Evolutionary conservation across 2,888 invertebrate genomes (phyloP).

Genomic region (Meloe dianella): DNA sequence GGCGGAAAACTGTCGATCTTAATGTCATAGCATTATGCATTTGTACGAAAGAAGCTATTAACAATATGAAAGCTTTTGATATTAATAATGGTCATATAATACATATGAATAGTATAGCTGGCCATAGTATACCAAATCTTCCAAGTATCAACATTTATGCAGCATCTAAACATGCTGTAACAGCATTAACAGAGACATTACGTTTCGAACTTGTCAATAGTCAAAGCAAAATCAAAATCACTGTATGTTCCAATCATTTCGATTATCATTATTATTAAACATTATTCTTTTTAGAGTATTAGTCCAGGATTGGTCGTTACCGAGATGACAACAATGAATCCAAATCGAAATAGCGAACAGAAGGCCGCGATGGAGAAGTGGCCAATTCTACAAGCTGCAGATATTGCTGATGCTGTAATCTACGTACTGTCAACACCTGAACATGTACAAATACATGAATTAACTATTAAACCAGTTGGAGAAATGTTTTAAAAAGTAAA

Average conservation of each 20-base stretch:
- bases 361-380: not conserved
- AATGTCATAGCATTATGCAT: conserved; percentile 39
- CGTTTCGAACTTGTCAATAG: conserved; percentile 50
- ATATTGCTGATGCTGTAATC: conserved; percentile 20
- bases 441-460: conserved; percentile 18
- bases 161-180: conserved; percentile 50
- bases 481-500: conserved; percentile 3
- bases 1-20: conserved; percentile 37
- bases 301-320: conserved; percentile 18
- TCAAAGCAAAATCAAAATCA: conserved; percentile 49
- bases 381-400: conserved; percentile 13
- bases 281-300: conserved; percentile 13
- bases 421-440: conserved; percentile 20
- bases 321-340: conserved; percentile 15
- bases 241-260: conserved; percentile 40
- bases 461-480: conserved; percentile 16
- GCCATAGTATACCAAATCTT: conserved; percentile 38
- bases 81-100: conserved; percentile 42
- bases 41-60: conserved; percentile 40
- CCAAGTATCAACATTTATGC: conserved; percentile 44
- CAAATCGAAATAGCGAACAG: not conserved
- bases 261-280: not conserved
- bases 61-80: conserved; percentile 36
- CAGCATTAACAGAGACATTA: conserved; percentile 52
- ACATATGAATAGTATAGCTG: conserved; percentile 42